Evolutionary conservation across 2,888 invertebrate species (phyloP).

Genomic region (Tenthredo notha): DNA sequence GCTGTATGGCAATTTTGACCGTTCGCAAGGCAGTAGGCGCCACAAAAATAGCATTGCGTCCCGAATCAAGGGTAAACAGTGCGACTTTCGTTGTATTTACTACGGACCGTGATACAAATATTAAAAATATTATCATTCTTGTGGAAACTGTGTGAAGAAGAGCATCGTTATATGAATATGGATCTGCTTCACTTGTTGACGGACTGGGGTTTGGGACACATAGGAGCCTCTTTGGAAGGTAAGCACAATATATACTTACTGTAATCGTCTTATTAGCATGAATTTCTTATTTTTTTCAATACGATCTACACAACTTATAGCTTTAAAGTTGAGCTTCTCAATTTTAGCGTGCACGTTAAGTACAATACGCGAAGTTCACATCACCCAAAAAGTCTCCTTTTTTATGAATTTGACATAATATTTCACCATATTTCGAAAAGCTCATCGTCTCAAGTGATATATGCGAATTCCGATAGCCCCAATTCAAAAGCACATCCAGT

Average conservation of each 20-base stretch:
- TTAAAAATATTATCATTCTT: not conserved
- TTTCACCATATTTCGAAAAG: no score
- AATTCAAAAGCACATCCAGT: no score
- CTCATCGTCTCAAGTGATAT: no score
- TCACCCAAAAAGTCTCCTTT: not conserved
- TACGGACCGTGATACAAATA: not conserved
- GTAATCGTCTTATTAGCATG: not conserved
- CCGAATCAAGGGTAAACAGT: not conserved
- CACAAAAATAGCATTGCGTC: not conserved
- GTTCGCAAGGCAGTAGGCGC: not conserved
- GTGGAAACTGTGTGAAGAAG: not conserved
- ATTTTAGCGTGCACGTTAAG: not conserved
- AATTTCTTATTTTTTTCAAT: not conserved
- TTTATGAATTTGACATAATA: no score
- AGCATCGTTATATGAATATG: constrained; percentile 4
- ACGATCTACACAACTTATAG: not conserved
- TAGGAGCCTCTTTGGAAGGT: not conserved
- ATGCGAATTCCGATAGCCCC: no score
- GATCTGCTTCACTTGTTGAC: not conserved
- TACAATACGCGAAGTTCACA: not conserved
- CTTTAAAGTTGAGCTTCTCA: not conserved
- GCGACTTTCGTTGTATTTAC: not conserved
- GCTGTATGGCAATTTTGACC: constrained; percentile 5
- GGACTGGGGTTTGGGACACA: not conserved
- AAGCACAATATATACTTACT: constrained; percentile 3